These are phyloP conservation scores for Drosophila arawakana DNA, from an alignment of 1,140 invertebrate species.

Conservation along the genomic window DNA sequence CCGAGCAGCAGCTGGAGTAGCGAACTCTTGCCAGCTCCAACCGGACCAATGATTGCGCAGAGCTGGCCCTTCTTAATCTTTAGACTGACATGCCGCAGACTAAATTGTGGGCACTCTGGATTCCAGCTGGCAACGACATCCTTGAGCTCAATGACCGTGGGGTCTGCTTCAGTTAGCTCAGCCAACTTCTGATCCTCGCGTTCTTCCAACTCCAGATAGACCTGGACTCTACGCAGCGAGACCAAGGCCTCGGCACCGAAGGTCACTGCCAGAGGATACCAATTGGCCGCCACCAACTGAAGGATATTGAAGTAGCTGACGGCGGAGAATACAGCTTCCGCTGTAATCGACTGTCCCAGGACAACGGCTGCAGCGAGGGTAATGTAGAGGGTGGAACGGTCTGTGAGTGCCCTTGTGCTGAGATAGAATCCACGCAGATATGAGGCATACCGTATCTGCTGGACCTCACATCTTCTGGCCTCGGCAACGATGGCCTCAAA, in stretches of 20 bases:
- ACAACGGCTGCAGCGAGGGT: slow-evolving; percentile 90
- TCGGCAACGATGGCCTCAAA: slow-evolving; percentile 87
- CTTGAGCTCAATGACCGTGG: slow-evolving; percentile 84
- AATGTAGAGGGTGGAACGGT: slow-evolving; percentile 90
- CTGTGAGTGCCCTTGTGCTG: slow-evolving; percentile 88
- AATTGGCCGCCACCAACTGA: slow-evolving; percentile 88
- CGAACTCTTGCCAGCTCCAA: slow-evolving; percentile 93
- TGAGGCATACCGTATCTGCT: slow-evolving; percentile 88
- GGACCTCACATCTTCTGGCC: slow-evolving; percentile 88
- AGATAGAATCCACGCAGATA: slow-evolving; percentile 90
- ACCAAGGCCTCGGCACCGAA: slow-evolving; percentile 88
- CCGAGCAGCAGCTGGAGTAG: slow-evolving; percentile 89
- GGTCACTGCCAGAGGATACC: slow-evolving; percentile 90
- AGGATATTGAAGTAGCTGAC: slow-evolving; percentile 90
- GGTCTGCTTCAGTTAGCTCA: slow-evolving; percentile 26
- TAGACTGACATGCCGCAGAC: slow-evolving; percentile 87
- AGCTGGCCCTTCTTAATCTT: slow-evolving; percentile 88
- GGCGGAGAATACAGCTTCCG: slow-evolving; percentile 89
- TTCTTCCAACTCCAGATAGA: slow-evolving; percentile 88
- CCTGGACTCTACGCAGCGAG: slow-evolving; percentile 88
- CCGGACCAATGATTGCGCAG: slow-evolving; percentile 90
- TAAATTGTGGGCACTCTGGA: slow-evolving; percentile 69
- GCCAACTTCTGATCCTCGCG: slow-evolving; percentile 79
- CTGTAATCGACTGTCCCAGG: slow-evolving; percentile 88
- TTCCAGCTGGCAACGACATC: slow-evolving; percentile 87